Base-by-base conservation (phyloP, 2,113 vertebrate species). In the Nibea coibor region DNA sequence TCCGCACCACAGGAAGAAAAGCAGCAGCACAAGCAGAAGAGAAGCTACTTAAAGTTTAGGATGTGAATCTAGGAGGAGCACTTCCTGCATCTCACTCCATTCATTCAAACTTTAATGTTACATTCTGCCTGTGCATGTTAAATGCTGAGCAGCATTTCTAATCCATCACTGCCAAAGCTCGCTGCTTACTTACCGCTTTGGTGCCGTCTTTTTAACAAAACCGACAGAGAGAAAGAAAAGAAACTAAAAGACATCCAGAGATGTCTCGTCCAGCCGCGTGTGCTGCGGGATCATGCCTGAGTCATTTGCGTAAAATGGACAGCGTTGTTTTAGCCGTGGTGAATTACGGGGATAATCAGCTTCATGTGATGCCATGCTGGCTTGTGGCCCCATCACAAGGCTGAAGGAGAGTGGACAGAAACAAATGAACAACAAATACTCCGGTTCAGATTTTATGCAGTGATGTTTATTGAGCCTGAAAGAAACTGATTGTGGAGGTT, bases 361-460 rank as follows among this genome's bases (percentile, higher is more conserved):
- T 82, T 82, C 93, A 94, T 92, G 93, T 92, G 92, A 92, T 65
- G 69, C 68, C 39, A 2, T 54, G 82, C 68, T 75, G 82, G 82
- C 77, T 16, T 24, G 79, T 62, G 76, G 77, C 77, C 0, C 14
- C 78, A 51, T 56, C 56, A 59, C 47, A 74, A 51, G 69, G 20
- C 78, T n/a, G 56, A 4, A 3, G 28, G 31, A 58, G 35, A 28
- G 24, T 7, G 45, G 50, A 9, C 35, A 39, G 71, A 26, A 56
- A 12, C 17, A 11, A 31, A 72, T 11, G 3, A 6, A 26, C 28
- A 28, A 42, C 31, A 58, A 59, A 71, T 15, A 5, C 12, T 35
- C 7, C 35, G 11, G 1, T 43, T 77, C 24, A 17, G 31, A 39
- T 56, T 53, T 9, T n/a, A 10, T 10, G 54, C 20, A 10, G 22